phyloP scores from a whole-genome alignment of 1,140 invertebrate species.

The Neotoxoptera formosana region DNA sequence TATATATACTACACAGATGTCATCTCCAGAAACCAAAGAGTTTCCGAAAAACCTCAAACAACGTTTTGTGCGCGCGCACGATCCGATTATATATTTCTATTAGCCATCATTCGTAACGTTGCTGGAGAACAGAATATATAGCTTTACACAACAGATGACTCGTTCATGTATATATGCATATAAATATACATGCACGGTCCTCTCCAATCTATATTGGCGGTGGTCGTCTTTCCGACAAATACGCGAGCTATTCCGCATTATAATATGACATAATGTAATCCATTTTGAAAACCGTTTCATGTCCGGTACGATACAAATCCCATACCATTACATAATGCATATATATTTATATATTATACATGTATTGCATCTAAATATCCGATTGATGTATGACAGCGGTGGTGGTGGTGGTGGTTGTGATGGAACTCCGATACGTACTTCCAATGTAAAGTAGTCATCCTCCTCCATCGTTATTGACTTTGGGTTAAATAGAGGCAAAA shows the following conservation, averaged over 20 bases:
- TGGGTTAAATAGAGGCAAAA: neutral
- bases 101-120: neutral
- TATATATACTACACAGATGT: neutral
- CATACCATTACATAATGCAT: neutral
- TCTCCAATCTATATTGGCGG: neutral
- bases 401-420: neutral
- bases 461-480: neutral
- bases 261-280: neutral
- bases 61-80: neutral
- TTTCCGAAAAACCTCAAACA: neutral
- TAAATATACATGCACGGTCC: neutral
- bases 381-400: neutral
- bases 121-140: neutral
- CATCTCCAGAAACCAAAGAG: neutral
- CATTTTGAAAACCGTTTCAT: constrained; percentile 19
- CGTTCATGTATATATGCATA: neutral
- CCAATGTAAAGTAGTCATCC: neutral
- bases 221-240: constrained; percentile 7
- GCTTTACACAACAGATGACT: neutral
- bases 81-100: neutral
- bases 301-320: neutral
- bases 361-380: neutral
- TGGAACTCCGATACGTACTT: neutral
- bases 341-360: neutral
- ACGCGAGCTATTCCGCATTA: neutral